phyloP scores from a whole-genome alignment of 2,797 vertebrate genomes.

The Sphaeramia orbicularis region DNA sequence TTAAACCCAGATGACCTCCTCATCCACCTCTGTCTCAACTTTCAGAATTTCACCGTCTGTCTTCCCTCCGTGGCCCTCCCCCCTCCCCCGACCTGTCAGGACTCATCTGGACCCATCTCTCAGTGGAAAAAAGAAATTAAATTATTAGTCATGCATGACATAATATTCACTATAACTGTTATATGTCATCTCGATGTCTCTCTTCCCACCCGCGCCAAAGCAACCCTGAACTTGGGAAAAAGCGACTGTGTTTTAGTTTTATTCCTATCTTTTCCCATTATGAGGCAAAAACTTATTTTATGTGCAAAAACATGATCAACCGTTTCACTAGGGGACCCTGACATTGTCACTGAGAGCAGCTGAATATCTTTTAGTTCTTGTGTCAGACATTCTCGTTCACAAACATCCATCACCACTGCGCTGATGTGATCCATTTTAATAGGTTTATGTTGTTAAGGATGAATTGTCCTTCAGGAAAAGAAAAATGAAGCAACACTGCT shows the following conservation, averaged over 20 bases:
- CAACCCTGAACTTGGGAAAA: constrained; percentile 18
- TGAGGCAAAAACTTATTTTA: not conserved
- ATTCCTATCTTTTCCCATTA: constrained; percentile 1
- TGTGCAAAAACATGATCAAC: constrained; percentile 3
- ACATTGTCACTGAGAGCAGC: constrained; percentile 30
- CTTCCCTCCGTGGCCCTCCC: constrained; percentile 18
- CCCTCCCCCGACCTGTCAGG: constrained; percentile 47
- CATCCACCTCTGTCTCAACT: constrained; percentile 28
- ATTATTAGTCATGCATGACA: constrained; percentile 59
- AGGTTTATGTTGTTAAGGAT: constrained; percentile 33
- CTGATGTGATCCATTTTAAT: constrained; percentile 13
- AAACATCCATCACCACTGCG: constrained; percentile 11
- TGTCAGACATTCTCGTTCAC: constrained; percentile 17
- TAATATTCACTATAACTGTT: constrained; percentile 33
- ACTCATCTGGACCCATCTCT: constrained; percentile 49
- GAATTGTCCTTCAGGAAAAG: constrained; percentile 37
- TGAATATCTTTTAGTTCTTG: constrained; percentile 18
- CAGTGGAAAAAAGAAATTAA: constrained; percentile 51
- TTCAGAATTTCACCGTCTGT: constrained; percentile 15
- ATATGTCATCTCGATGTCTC: constrained; percentile 25
- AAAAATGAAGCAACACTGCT: not conserved
- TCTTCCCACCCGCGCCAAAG: constrained; percentile 10
- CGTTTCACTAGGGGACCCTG: constrained; percentile 6
- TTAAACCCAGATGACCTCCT: constrained; percentile 56
- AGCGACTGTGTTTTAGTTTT: not conserved